These are phyloP conservation scores for Diplosoma virens DNA, from an alignment of 23 tunicate species.

Conservation along the genomic window DNA sequence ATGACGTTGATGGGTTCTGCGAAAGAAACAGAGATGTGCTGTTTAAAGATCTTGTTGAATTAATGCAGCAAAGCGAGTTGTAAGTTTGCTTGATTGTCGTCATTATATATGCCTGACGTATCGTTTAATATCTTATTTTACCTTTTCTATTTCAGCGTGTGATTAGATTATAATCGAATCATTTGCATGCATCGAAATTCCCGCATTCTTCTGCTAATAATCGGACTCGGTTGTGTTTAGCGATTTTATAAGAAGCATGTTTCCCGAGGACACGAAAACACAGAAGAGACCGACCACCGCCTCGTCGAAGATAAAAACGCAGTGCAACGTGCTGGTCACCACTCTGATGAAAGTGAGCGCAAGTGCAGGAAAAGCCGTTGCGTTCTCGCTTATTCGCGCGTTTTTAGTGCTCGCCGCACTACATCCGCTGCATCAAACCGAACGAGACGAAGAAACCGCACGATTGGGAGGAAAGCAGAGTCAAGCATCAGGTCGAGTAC, in stretches of 20 bases:
- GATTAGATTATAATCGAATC: too few relatives aligned
- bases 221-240: too few relatives aligned
- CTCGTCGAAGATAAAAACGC: conserved; percentile 72
- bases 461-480: conserved; percentile 85
- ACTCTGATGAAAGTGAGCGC: conserved; percentile 76
- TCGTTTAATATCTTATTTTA: too few relatives aligned
- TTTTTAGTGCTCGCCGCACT: conserved; percentile 74
- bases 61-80: conserved; percentile 80
- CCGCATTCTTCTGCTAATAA: too few relatives aligned
- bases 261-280: conserved; percentile 61
- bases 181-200: too few relatives aligned
- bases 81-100: conserved; percentile 25
- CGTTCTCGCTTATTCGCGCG: not conserved
- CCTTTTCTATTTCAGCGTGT: too few relatives aligned
- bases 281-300: conserved; percentile 89
- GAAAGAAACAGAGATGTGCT: conserved; percentile 82
- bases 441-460: conserved; percentile 83
- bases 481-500: conserved; percentile 88
- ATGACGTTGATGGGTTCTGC: conserved; percentile 78
- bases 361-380: not conserved
- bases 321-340: conserved; percentile 66
- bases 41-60: conserved; percentile 81
- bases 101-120: too few relatives aligned
- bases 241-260: conserved; percentile 71
- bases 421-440: conserved; percentile 88